Percentiles rank a stretch among this genome's conserved stretches.
These are phyloP conservation scores for Amblyraja radiata DNA, from an alignment of 2,797 vertebrate species.

Conservation along the genomic window DNA sequence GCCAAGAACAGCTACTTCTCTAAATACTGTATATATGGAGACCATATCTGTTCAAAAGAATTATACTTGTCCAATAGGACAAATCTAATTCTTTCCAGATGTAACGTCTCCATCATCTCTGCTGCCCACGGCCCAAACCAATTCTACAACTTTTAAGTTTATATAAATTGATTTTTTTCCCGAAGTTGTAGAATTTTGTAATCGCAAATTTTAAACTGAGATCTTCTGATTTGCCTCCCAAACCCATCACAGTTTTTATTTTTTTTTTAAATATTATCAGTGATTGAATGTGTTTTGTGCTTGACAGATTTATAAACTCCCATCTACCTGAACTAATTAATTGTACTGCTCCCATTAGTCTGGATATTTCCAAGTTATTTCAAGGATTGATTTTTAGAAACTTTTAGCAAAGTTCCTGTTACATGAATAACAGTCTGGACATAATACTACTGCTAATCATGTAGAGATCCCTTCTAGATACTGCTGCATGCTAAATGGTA, in stretches of 20 bases:
- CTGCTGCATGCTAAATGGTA: neutral
- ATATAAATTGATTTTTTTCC: neutral
- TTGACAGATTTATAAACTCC: neutral
- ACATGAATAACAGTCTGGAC: neutral
- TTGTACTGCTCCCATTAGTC: neutral
- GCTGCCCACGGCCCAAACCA: too few relatives aligned
- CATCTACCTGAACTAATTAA: neutral
- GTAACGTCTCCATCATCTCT: too few relatives aligned
- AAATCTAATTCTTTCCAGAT: too few relatives aligned
- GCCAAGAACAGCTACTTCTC: too few relatives aligned
- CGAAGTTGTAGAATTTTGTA: neutral
- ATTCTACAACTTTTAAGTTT: neutral
- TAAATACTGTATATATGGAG: too few relatives aligned
- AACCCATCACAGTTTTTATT: neutral
- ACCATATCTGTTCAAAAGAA: too few relatives aligned
- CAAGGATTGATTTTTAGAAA: neutral
- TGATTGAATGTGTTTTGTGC: neutral
- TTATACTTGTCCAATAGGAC: too few relatives aligned
- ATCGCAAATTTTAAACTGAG: neutral
- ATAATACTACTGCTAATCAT: too few relatives aligned
- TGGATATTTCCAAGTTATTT: neutral
- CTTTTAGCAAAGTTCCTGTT: neutral
- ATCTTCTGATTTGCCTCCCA: neutral
- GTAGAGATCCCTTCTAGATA: neutral
- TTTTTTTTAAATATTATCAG: neutral